Percentiles rank a stretch among this genome's conserved stretches.
These are phyloP conservation scores for Omphaloscelis lunosa DNA, from an alignment of 2,888 invertebrate species.

Conservation along the genomic window DNA sequence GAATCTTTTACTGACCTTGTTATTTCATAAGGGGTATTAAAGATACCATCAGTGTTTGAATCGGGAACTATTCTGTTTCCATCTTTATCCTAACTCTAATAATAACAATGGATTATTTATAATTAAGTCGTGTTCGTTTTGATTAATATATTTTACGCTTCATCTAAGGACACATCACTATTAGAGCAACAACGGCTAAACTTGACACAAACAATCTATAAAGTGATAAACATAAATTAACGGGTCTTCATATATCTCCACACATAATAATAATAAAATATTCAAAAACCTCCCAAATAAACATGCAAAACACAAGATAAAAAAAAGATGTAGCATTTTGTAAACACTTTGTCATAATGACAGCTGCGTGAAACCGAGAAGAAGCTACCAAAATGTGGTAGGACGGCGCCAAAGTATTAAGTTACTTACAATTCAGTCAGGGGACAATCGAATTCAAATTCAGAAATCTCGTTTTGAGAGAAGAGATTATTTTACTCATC, in stretches of 20 bases:
- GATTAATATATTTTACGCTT: neutral
- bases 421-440: conserved; percentile 77
- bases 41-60: conserved; percentile 48
- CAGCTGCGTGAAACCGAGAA: conserved; percentile 71
- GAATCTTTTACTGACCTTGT: conserved; percentile 78
- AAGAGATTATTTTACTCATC: conserved; percentile 81
- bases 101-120: neutral
- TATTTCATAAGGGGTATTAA: conserved; percentile 71
- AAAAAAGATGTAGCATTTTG: conserved; percentile 68
- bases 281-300: conserved; percentile 29
- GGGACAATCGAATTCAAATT: conserved; percentile 78
- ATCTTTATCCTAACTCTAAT: neutral
- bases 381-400: conserved; percentile 80
- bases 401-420: conserved; percentile 82
- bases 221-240: neutral
- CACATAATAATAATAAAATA: conserved; percentile 18
- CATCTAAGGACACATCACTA: neutral
- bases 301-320: conserved; percentile 27
- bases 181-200: neutral
- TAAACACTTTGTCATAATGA: conserved; percentile 82
- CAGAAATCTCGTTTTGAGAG: conserved; percentile 75
- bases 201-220: neutral
- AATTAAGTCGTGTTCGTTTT: neutral
- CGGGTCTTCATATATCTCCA: neutral
- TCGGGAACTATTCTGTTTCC: conserved; percentile 17